Evolutionary conservation across 1,140 invertebrate species (phyloP), one percentile per base, ranked within the genome.

Genomic region (Drosophila trapezifrons): DNA sequence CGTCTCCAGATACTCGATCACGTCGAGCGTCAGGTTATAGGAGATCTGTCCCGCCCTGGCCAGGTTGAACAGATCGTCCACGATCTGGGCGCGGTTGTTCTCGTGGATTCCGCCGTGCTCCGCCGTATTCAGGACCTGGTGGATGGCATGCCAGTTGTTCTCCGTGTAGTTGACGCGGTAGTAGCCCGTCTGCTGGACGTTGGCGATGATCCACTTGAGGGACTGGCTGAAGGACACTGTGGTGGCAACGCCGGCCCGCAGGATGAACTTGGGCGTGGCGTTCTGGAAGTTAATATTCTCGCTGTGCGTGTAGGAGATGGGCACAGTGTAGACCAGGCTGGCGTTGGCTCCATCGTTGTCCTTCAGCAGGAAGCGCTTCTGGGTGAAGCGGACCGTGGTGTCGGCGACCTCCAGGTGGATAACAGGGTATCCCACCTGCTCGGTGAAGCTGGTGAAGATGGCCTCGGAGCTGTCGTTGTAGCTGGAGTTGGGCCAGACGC

Each of bases 141-240:
- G 93, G 27, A 96, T 93, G 29, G 93, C 92, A 54, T 94, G 83
- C 96, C 96, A 97, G 27, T 94, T 94, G 9, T 82, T 79, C 2
- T 93, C 90, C 65, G 96, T 95, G 90, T 98, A 98, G 82, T 96
- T 96, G 0, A 97, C 96, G 22, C 97, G 93, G 91, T 97, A 97
- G 70, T 95, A 96, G 27, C 96, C 96, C 59, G 94, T 94, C 77
- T 95, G 93, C 84, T 95, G 93, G 22, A 95, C 75, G 76, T 97
- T 97, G 5, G 95, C 93, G 63, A 97, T 92, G 6, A 96, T 85
- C 95, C 95, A 97, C 15, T 93, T 66, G 17, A 46, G 15, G 7
- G 25, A 4, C 4, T 1, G 15, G 7, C 0, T 0, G 2, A 80
- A 46, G 0, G 8, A 8, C 3, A 20, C 27, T 0, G 13, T 59